These are phyloP conservation scores for Drosophila subobscura DNA, from an alignment of 1,140 invertebrate species.

Conservation along the genomic window DNA sequence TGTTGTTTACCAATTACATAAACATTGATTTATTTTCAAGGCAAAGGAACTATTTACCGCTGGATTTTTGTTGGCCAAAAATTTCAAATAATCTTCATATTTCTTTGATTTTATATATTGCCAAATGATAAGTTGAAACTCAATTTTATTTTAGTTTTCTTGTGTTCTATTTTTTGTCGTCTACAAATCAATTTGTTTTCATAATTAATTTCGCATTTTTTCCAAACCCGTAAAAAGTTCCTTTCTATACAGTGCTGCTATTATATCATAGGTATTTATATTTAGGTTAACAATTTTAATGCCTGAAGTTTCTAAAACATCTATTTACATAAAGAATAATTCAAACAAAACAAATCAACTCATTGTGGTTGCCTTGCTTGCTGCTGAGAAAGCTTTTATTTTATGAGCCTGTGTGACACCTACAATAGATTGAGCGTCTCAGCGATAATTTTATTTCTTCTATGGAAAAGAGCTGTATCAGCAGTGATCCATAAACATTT, in stretches of 20 bases:
- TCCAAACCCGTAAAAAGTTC: slow-evolving; percentile 82
- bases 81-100: slow-evolving; percentile 63
- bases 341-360: too few species aligned
- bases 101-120: slow-evolving; percentile 29
- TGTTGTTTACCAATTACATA: slow-evolving; percentile 26
- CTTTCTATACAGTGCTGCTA: slow-evolving; percentile 58
- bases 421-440: too few species aligned
- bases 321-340: slow-evolving; percentile 41
- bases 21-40: slow-evolving; percentile 61
- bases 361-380: too few species aligned
- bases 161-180: slow-evolving; percentile 23
- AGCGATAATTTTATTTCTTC: neutral
- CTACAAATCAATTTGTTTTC: slow-evolving; percentile 56
- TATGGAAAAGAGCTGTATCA: too few species aligned
- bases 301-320: neutral
- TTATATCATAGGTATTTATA: slow-evolving; percentile 18
- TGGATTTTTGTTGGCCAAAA: slow-evolving; percentile 82
- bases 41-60: slow-evolving; percentile 80
- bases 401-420: too few species aligned
- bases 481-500: too few species aligned
- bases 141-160: slow-evolving; percentile 21
- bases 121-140: slow-evolving; percentile 18
- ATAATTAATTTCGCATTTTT: slow-evolving; percentile 67
- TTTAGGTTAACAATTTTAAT: neutral
- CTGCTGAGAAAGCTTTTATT: too few species aligned